Percentiles rank a stretch among this genome's conserved stretches.
phyloP scores from a whole-genome alignment of 2,888 invertebrate genomes.

The Callosobruchus maculatus region DNA sequence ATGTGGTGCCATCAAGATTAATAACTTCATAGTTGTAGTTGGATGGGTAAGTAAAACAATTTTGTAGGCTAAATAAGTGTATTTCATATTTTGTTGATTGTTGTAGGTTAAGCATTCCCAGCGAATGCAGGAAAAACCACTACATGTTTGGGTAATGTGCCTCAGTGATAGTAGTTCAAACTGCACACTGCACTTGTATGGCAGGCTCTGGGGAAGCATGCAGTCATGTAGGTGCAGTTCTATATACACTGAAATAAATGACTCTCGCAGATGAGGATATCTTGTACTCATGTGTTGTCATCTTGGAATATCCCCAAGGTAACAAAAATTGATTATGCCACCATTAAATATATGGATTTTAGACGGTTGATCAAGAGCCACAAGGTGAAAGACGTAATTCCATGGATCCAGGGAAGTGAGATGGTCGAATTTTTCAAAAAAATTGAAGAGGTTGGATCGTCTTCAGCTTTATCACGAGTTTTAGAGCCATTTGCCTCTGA shows the following conservation, averaged over 20 bases:
- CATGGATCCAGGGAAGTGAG: too few species aligned
- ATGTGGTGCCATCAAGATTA: background rate
- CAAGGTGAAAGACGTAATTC: constrained; percentile 1
- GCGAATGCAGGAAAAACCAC: constrained; percentile 5
- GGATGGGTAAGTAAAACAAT: constrained; percentile 2
- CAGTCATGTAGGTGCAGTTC: constrained; percentile 16
- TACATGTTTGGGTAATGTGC: constrained; percentile 8
- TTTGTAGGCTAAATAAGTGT: too few species aligned
- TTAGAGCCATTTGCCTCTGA: constrained; percentile 13
- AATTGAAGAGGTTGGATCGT: background rate
- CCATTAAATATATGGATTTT: too few species aligned
- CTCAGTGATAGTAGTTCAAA: constrained; percentile 12
- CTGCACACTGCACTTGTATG: constrained; percentile 15
- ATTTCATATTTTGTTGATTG: background rate
- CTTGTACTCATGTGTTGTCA: constrained; percentile 14
- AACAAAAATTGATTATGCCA: too few species aligned
- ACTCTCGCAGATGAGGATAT: constrained; percentile 3
- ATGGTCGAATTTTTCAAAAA: background rate
- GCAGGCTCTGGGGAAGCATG: constrained; percentile 17
- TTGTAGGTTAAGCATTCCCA: constrained; percentile 20
- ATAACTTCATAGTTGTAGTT: background rate
- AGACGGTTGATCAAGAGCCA: too few species aligned
- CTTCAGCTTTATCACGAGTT: constrained; percentile 9
- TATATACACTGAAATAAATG: background rate
- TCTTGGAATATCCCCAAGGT: constrained; percentile 2